These are phyloP conservation scores for Dasyornis broadbenti DNA, from an alignment of 2,113 vertebrate species.

Conservation along the genomic window DNA sequence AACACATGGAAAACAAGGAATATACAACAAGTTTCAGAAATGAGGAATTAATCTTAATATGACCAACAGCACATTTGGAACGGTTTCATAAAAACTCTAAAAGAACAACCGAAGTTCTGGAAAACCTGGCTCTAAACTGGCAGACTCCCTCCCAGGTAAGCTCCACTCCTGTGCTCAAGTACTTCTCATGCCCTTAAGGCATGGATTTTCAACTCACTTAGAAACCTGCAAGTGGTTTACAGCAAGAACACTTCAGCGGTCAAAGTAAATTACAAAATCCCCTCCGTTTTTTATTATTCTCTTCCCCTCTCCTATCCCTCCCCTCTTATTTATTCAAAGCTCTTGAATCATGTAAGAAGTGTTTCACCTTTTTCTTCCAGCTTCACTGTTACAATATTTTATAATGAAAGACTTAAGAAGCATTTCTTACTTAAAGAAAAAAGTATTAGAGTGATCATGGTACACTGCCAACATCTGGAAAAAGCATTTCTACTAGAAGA, in stretches of 20 bases:
- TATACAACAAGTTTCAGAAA: background rate
- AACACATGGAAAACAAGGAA: constrained; percentile 13
- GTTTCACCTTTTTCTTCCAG: background rate
- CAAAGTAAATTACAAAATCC: background rate
- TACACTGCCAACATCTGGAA: background rate
- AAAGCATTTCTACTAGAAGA: background rate
- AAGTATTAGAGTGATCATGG: background rate
- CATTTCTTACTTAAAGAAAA: background rate
- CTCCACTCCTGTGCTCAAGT: background rate
- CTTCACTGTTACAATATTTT: background rate
- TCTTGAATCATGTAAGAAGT: background rate
- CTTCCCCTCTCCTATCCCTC: background rate
- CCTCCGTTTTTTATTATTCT: background rate
- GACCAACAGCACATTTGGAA: background rate
- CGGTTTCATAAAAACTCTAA: background rate
- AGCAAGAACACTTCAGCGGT: background rate
- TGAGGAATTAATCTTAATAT: background rate
- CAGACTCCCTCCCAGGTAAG: background rate
- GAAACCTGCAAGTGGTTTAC: background rate
- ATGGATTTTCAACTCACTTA: background rate
- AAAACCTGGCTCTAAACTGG: background rate
- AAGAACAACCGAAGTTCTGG: background rate
- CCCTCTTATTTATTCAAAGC: background rate
- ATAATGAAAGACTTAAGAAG: background rate
- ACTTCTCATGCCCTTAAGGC: background rate